Conservation (phyloP, 2,888 invertebrate species). For the Apoderus coryli region DNA sequence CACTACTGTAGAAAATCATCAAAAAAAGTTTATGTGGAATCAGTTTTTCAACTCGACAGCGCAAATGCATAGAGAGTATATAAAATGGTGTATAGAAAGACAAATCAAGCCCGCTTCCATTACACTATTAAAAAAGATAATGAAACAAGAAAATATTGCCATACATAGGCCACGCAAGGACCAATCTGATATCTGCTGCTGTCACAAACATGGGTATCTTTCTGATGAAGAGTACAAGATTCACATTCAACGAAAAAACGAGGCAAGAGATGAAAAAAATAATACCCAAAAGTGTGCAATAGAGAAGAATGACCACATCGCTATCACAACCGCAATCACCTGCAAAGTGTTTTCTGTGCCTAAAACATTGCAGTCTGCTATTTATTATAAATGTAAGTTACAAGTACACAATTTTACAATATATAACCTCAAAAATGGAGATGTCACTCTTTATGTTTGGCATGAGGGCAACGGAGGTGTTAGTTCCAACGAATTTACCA, state of each 20-base stretch:
- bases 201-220: neutral
- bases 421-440: too few species aligned
- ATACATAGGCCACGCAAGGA: slow-evolving; percentile 4
- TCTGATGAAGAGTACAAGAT: neutral
- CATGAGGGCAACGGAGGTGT: too few species aligned
- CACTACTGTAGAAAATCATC: slow-evolving; percentile 3
- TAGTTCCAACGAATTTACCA: too few species aligned
- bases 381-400: neutral
- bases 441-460: too few species aligned
- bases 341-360: slow-evolving; percentile 4
- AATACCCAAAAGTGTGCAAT: neutral
- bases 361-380: neutral
- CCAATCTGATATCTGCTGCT: slow-evolving; percentile 3
- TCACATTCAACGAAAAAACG: neutral
- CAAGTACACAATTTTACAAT: too few species aligned
- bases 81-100: slow-evolving; percentile 1
- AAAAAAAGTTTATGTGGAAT: slow-evolving; percentile 1
- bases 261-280: slow-evolving; percentile 4
- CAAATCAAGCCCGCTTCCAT: slow-evolving; percentile 1
- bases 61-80: slow-evolving; percentile 1
- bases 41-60: neutral
- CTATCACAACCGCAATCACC: neutral
- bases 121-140: neutral
- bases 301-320: neutral
- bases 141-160: slow-evolving; percentile 1